Evolutionary conservation across 2,113 vertebrate genomes (phyloP).

Genomic region (Oryzias woworae): DNA sequence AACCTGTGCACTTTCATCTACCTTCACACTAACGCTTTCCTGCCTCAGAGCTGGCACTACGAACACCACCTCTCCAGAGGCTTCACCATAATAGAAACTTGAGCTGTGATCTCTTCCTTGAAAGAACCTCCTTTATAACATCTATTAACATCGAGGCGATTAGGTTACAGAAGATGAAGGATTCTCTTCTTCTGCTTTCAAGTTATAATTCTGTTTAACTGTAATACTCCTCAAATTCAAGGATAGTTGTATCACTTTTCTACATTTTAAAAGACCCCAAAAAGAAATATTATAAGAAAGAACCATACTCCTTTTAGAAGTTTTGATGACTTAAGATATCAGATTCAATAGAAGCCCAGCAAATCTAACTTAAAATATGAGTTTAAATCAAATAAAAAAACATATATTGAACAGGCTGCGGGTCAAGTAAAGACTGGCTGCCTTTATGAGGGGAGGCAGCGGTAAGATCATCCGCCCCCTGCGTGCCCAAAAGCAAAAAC

Average conservation of each 20-base stretch:
- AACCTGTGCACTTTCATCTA: conserved; percentile 32
- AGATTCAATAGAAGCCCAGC: no score
- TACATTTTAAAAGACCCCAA: neutral
- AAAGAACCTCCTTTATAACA: conserved; percentile 69
- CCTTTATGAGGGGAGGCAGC: no score
- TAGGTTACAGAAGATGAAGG: conserved; percentile 52
- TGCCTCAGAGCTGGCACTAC: conserved; percentile 52
- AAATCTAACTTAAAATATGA: no score
- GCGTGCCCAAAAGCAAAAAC: no score
- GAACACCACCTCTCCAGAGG: conserved; percentile 67
- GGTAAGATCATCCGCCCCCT: no score
- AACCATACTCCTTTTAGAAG: neutral
- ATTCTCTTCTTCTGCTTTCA: conserved; percentile 53
- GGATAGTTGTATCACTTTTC: neutral
- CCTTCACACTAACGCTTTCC: conserved; percentile 51
- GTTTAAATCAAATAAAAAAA: no score
- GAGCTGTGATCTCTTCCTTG: conserved; percentile 67
- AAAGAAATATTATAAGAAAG: neutral
- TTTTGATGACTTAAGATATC: no score
- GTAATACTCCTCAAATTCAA: conserved; percentile 10
- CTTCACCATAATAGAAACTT: conserved; percentile 75
- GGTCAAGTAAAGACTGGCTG: no score
- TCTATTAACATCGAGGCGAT: conserved; percentile 71
- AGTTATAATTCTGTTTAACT: conserved; percentile 10
- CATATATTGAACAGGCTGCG: no score